phyloP scores from a whole-genome alignment of 2,888 invertebrate species.

The Tineola bisselliella region DNA sequence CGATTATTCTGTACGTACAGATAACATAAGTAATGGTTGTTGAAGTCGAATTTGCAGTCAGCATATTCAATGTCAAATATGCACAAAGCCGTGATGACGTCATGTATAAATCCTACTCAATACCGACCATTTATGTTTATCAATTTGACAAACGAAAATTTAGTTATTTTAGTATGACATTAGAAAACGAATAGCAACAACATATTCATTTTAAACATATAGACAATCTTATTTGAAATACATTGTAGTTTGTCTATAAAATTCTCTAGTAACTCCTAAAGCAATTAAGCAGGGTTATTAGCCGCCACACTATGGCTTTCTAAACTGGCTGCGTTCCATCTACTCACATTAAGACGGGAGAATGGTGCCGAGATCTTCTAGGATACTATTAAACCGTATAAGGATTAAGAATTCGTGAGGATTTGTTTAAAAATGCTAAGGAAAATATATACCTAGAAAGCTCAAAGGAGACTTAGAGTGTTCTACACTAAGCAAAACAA shows the following conservation, averaged over 20 bases:
- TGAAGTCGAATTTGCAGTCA: neutral
- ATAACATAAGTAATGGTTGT: neutral
- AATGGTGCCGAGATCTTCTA: constrained; percentile 26
- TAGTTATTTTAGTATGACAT: neutral
- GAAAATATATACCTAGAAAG: constrained; percentile 32
- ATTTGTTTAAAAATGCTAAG: constrained; percentile 49
- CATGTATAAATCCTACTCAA: neutral
- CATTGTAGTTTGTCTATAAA: constrained; percentile 2
- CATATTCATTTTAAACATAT: too few species aligned
- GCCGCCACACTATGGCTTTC: constrained; percentile 12
- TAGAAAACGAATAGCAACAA: neutral
- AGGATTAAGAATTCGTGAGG: constrained; percentile 55
- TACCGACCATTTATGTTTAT: neutral
- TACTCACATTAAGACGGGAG: constrained; percentile 30
- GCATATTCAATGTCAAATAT: neutral
- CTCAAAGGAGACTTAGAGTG: neutral
- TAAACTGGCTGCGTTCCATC: constrained; percentile 11
- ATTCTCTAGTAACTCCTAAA: neutral
- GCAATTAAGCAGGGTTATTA: constrained; percentile 12
- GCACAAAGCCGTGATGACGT: neutral
- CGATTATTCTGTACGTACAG: constrained; percentile 1
- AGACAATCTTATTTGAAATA: neutral
- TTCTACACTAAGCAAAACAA: neutral
- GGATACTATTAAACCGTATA: constrained; percentile 31
- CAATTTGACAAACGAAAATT: neutral